A percentile compares a stretch with the other conserved stretches of the same genome.
Conservation (phyloP, 2,888 invertebrate species). For the Quadriops clusia region DNA sequence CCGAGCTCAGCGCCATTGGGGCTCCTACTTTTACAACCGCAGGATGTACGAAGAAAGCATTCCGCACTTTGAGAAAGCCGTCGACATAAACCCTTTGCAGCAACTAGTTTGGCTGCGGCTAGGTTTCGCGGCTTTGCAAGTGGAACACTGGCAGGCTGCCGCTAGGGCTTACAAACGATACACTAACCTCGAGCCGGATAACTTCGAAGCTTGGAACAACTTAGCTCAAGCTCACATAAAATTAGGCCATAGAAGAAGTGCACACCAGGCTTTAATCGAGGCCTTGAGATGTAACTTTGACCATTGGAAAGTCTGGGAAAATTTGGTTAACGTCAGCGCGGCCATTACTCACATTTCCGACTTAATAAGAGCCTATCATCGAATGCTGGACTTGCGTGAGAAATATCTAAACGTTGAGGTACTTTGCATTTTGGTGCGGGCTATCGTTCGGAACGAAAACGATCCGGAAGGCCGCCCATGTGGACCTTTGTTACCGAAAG, state of each 20-base stretch:
- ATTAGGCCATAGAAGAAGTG: slow-evolving; percentile 72
- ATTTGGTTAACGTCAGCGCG: slow-evolving; percentile 75
- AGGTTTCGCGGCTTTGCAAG: slow-evolving; percentile 71
- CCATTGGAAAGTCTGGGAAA: slow-evolving; percentile 95
- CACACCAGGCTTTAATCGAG: slow-evolving; percentile 75
- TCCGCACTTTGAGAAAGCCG: slow-evolving; percentile 67
- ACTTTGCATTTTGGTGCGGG: slow-evolving; percentile 57
- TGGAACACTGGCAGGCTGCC: slow-evolving; percentile 70
- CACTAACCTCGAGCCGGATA: slow-evolving; percentile 74
- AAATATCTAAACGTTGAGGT: slow-evolving; percentile 70
- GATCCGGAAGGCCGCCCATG: slow-evolving; percentile 48
- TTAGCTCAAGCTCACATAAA: slow-evolving; percentile 87
- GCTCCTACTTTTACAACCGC: slow-evolving; percentile 59
- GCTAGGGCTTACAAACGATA: slow-evolving; percentile 78
- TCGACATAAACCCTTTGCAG: slow-evolving; percentile 80
- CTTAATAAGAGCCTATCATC: slow-evolving; percentile 72
- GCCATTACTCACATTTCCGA: slow-evolving; percentile 81
- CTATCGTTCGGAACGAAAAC: slow-evolving; percentile 49
- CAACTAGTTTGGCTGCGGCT: slow-evolving; percentile 75
- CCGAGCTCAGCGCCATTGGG: slow-evolving; percentile 82
- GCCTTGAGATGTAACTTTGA: slow-evolving; percentile 86
- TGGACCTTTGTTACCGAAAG: slow-evolving; percentile 41
- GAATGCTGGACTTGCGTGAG: slow-evolving; percentile 72
- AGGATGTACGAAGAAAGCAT: slow-evolving; percentile 70
- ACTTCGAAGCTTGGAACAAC: slow-evolving; percentile 98